These are phyloP conservation scores for Amphipoea lucens DNA, from an alignment of 2,888 invertebrate genomes.

Conservation along the genomic window DNA sequence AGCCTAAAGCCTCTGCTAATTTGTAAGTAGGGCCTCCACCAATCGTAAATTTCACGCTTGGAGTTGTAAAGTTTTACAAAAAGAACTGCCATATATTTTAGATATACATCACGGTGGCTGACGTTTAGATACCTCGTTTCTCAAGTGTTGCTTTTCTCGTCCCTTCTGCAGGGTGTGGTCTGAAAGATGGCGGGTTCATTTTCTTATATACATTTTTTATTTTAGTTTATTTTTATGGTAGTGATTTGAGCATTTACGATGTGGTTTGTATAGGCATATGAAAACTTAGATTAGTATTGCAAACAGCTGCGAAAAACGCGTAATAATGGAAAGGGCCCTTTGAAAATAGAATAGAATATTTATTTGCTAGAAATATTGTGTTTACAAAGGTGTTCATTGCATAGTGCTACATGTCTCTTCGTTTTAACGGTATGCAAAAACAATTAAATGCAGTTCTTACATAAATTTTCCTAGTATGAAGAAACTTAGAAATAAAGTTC, in stretches of 20 bases:
- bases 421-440: no score
- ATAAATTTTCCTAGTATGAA: no score
- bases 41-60: constrained; percentile 82
- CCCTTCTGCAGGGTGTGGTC: constrained; percentile 36
- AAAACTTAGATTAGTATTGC: not conserved
- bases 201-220: not conserved
- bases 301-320: not conserved
- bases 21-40: constrained; percentile 79
- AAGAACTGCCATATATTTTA: constrained; percentile 85
- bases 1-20: constrained; percentile 77
- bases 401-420: no score
- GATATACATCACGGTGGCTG: constrained; percentile 84
- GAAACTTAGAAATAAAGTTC: not conserved
- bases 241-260: not conserved
- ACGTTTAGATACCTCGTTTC: constrained; percentile 84
- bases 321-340: not conserved
- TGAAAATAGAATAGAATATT: no score
- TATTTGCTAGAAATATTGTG: no score
- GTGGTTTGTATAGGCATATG: not conserved
- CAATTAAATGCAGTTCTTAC: no score
- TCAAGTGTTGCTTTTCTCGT: constrained; percentile 80
- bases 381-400: no score
- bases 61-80: constrained; percentile 83
- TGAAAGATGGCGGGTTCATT: constrained; percentile 1
- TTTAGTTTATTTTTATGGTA: not conserved